Evolutionary conservation across 2,797 vertebrate genomes (phyloP).

Genomic region (Sebastes trivittatus): DNA sequence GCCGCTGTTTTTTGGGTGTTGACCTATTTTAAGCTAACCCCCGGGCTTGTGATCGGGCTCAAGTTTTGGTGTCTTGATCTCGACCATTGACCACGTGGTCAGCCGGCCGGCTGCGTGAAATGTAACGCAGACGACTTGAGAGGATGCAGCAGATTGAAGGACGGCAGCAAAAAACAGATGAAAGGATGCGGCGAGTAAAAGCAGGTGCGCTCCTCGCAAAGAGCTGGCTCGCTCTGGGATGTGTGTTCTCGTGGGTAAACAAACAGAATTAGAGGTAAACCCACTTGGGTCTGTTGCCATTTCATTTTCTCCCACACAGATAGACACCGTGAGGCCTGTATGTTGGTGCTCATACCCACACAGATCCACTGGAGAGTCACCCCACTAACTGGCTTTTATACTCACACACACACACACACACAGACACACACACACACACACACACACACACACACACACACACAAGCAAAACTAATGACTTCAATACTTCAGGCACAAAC

Average conservation of each 20-base stretch:
- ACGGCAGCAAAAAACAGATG: not conserved
- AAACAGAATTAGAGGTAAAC: not conserved
- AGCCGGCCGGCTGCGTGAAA: not conserved
- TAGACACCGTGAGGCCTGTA: not conserved
- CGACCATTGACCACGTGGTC: not conserved
- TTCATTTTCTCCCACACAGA: constrained; percentile 7
- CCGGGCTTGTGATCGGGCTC: not conserved
- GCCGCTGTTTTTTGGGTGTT: constrained; percentile 31
- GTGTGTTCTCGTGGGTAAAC: not conserved
- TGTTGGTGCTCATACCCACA: not conserved
- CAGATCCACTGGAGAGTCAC: not conserved
- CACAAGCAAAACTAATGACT: constrained; percentile 23
- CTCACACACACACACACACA: not conserved
- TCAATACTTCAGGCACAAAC: constrained; percentile 14
- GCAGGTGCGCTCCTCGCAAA: constrained; percentile 24
- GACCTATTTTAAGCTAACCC: constrained; percentile 52
- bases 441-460: not conserved
- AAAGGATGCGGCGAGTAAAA: not conserved
- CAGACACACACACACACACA: not conserved
- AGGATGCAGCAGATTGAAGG: not conserved
- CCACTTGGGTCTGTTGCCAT: constrained; percentile 4
- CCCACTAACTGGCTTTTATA: too few relatives aligned
- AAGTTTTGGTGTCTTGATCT: not conserved
- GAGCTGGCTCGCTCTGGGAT: not conserved
- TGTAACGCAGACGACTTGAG: not conserved